These are phyloP conservation scores for Tenualosa thibaudeaui DNA, from an alignment of 2,797 vertebrate species.

Conservation along the genomic window DNA sequence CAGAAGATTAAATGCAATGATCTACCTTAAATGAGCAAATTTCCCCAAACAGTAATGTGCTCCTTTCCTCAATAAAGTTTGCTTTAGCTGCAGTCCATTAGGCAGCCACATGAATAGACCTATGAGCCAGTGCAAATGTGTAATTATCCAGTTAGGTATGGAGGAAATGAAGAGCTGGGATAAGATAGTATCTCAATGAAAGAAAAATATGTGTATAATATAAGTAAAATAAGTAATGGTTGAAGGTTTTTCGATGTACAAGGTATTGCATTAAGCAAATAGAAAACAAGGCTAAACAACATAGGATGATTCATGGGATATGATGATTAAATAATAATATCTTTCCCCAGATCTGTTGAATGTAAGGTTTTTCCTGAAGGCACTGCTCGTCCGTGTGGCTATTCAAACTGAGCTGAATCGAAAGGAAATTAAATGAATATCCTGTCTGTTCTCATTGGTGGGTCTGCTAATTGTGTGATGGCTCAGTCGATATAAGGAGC, in stretches of 20 bases:
- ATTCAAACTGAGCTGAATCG: background rate
- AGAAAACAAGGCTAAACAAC: background rate
- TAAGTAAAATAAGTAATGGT: background rate
- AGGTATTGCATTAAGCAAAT: background rate
- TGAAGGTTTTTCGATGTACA: background rate
- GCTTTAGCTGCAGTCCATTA: no score
- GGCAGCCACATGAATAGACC: no score
- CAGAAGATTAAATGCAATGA: no score
- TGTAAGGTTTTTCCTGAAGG: background rate
- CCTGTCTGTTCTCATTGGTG: background rate
- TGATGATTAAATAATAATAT: background rate
- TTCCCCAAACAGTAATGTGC: no score
- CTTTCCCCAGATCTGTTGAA: background rate
- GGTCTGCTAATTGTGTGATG: background rate
- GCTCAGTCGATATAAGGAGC: slow-evolving; percentile 5
- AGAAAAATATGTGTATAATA: no score
- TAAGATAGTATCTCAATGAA: background rate
- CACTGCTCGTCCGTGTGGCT: background rate
- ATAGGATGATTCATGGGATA: background rate
- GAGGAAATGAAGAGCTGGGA: background rate
- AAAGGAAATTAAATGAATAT: slow-evolving; percentile 9
- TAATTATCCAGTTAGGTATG: background rate
- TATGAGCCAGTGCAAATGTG: background rate
- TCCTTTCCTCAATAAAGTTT: no score
- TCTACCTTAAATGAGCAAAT: no score